A percentile compares a stretch with the other conserved stretches of the same genome.
Evolutionary conservation across 2,888 invertebrate genomes (phyloP).

Genomic region (Nudaria mundana): DNA sequence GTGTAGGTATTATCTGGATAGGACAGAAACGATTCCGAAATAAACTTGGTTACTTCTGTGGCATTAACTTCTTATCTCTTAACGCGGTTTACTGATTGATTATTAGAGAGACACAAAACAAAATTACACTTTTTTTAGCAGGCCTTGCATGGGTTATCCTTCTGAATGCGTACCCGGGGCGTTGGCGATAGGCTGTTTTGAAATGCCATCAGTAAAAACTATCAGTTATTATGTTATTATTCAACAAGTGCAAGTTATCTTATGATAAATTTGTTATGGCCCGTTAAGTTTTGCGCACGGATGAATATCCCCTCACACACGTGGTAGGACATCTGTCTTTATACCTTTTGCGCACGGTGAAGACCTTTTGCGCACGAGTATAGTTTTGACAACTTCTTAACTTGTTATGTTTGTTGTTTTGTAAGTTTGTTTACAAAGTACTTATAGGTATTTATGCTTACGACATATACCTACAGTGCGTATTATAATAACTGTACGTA

Average conservation of each 20-base stretch:
- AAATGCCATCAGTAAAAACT: too few relatives aligned
- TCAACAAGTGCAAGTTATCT: slow-evolving; percentile 1
- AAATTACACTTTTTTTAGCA: too few relatives aligned
- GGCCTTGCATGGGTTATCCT: too few relatives aligned
- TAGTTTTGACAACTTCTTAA: not conserved
- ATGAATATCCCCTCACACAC: not conserved
- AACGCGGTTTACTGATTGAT: too few relatives aligned
- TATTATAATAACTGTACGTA: too few relatives aligned
- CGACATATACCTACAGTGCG: not conserved
- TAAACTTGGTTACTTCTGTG: too few relatives aligned
- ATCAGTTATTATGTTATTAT: not conserved
- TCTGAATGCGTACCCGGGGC: too few relatives aligned
- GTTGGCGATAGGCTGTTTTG: too few relatives aligned
- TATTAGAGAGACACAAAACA: too few relatives aligned
- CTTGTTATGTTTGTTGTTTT: not conserved
- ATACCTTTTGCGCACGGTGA: slow-evolving; percentile 1
- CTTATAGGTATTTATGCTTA: not conserved
- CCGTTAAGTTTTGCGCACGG: slow-evolving; percentile 1
- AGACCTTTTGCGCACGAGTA: slow-evolving; percentile 2
- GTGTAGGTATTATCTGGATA: too few relatives aligned
- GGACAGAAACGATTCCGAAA: too few relatives aligned
- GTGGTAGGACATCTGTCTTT: not conserved
- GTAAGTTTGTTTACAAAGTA: not conserved
- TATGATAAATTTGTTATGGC: not conserved
- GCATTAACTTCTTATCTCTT: too few relatives aligned